A percentile compares a stretch with the other conserved stretches of the same genome.
Conservation (phyloP, 2,888 invertebrate genomes). For the Caenorhabditis sulstoni region DNA sequence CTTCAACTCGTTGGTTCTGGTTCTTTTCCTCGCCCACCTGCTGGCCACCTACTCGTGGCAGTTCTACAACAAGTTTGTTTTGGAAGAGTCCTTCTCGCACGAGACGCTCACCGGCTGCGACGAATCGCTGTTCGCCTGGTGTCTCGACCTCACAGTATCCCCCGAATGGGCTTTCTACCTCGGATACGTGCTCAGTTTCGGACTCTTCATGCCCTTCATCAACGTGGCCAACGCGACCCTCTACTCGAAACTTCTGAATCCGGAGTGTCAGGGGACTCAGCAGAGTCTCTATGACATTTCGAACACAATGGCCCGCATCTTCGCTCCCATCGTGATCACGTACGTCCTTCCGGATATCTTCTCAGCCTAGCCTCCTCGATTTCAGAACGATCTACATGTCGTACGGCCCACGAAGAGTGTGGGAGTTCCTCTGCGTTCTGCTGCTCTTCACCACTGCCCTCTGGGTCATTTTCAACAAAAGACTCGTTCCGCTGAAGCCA, state of each 20-base stretch:
- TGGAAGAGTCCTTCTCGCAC: slow-evolving; percentile 16
- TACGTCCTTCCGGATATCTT: not conserved
- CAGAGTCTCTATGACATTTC: slow-evolving; percentile 60
- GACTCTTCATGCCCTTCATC: slow-evolving; percentile 53
- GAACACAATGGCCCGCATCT: slow-evolving; percentile 50
- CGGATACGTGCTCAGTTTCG: slow-evolving; percentile 51
- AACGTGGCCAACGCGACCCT: slow-evolving; percentile 57
- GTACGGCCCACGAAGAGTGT: slow-evolving; percentile 48
- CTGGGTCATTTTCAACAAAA: slow-evolving; percentile 52
- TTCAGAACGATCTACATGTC: slow-evolving; percentile 43
- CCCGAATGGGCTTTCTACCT: slow-evolving; percentile 54
- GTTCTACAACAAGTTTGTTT: slow-evolving; percentile 34
- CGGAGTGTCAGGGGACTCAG: slow-evolving; percentile 52
- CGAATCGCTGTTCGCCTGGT: slow-evolving; percentile 35
- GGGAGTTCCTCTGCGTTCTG: slow-evolving; percentile 49
- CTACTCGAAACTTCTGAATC: slow-evolving; percentile 52
- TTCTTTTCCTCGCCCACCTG: slow-evolving; percentile 43
- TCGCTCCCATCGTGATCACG: slow-evolving; percentile 52
- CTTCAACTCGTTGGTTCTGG: slow-evolving; percentile 43
- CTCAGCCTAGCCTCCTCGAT: no score
- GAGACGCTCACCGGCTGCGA: slow-evolving; percentile 45
- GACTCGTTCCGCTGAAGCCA: slow-evolving; percentile 54
- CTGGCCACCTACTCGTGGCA: slow-evolving; percentile 54
- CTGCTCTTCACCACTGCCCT: slow-evolving; percentile 47
- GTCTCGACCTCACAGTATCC: slow-evolving; percentile 18